phyloP scores from a whole-genome alignment of 2,113 vertebrate species.

The Gobio gobio region DNA sequence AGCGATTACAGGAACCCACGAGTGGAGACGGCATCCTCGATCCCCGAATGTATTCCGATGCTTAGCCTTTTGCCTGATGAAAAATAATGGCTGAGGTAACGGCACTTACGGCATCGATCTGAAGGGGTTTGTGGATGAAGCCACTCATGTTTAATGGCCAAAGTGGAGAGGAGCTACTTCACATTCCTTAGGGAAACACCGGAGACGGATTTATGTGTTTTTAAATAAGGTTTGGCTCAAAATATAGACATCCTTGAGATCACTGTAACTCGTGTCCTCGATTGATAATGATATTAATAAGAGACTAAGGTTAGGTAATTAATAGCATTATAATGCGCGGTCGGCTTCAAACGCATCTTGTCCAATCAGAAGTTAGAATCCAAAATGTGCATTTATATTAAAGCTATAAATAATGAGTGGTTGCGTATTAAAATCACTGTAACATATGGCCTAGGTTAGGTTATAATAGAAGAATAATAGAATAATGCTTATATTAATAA shows the following conservation, averaged over 20 bases:
- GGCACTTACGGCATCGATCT: slow-evolving; percentile 15
- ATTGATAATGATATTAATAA: background rate
- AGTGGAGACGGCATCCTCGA: background rate
- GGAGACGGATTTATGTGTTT: background rate
- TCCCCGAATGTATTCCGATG: background rate
- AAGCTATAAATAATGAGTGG: background rate
- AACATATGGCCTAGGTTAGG: too few relatives aligned
- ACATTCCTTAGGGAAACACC: background rate
- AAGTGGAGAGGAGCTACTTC: background rate
- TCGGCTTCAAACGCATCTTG: background rate
- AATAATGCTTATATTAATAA: too few relatives aligned
- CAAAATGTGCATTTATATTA: background rate
- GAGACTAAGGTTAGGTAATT: background rate
- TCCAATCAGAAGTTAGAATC: background rate
- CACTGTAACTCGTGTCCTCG: background rate
- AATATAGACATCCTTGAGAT: background rate
- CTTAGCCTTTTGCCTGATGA: background rate
- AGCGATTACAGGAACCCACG: background rate
- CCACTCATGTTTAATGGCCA: slow-evolving; percentile 7
- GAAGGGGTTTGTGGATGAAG: background rate
- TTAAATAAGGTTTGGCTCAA: background rate
- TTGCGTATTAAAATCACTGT: background rate
- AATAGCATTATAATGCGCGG: background rate
- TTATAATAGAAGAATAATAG: too few relatives aligned
- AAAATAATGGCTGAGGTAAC: background rate